phyloP scores from a whole-genome alignment of 1,140 invertebrate genomes.

The Microplitis mediator region DNA sequence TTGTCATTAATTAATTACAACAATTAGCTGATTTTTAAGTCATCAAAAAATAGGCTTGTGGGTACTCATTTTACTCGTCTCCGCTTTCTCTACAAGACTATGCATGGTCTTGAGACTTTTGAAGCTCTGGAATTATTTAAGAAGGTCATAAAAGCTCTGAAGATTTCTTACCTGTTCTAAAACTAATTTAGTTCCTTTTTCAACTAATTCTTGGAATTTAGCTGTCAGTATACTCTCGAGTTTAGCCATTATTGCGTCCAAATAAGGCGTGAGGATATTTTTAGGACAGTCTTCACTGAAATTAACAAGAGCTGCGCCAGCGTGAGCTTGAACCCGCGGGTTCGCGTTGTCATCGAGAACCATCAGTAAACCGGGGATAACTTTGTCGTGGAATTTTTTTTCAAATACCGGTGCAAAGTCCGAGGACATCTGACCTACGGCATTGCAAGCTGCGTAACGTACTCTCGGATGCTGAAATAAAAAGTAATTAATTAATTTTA shows the following conservation, averaged over 20 bases:
- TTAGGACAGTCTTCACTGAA: conserved; percentile 99
- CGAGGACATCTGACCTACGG: conserved; percentile 98
- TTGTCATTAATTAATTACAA: too few relatives aligned
- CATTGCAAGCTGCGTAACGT: conserved; percentile 97
- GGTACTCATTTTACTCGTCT: too few relatives aligned
- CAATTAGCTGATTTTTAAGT: too few relatives aligned
- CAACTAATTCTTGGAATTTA: conserved; percentile 93
- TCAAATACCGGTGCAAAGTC: conserved; percentile 97
- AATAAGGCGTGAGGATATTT: conserved; percentile 86
- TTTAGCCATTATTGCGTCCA: conserved; percentile 89
- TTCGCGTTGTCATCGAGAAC: conserved; percentile 91
- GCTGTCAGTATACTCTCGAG: conserved; percentile 87
- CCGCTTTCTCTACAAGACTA: too few relatives aligned
- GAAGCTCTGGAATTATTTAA: too few relatives aligned
- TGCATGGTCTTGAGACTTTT: too few relatives aligned
- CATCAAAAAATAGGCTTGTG: too few relatives aligned
- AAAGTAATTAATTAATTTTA: conserved; percentile 7
- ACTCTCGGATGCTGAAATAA: conserved; percentile 83
- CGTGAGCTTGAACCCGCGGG: conserved; percentile 92
- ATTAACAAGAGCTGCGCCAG: conserved; percentile 95
- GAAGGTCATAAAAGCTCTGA: not conserved
- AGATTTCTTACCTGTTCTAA: conserved; percentile 80
- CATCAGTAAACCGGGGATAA: conserved; percentile 88
- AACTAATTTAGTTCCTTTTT: conserved; percentile 94
- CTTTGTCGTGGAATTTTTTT: conserved; percentile 96